These are phyloP conservation scores for Naja naja DNA, from an alignment of 2,113 vertebrate genomes.

Conservation along the genomic window DNA sequence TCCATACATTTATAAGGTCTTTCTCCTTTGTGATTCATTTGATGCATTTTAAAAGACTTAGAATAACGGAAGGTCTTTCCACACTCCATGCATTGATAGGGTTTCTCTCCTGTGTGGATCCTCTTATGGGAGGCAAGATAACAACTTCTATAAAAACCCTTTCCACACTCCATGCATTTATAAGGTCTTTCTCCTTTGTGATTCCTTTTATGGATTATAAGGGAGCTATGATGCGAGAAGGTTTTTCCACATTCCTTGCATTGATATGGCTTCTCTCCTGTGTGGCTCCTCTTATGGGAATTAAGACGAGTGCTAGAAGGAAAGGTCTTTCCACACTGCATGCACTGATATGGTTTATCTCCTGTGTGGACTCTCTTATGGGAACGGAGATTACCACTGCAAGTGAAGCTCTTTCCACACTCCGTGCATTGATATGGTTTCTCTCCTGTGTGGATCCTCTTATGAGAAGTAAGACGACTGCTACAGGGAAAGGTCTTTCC, in stretches of 20 bases:
- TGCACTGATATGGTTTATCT: background rate
- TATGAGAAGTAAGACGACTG: too few species aligned
- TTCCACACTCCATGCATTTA: too few species aligned
- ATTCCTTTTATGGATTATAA: too few species aligned
- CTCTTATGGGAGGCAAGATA: too few species aligned
- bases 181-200: too few species aligned
- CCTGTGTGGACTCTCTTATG: background rate
- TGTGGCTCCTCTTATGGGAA: background rate
- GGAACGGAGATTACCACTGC: background rate
- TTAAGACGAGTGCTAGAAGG: background rate
- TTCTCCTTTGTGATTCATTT: background rate
- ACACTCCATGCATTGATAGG: background rate
- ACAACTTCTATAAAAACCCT: too few species aligned
- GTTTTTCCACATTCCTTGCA: background rate
- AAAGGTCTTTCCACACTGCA: background rate
- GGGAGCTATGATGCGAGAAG: too few species aligned
- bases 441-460: too few species aligned
- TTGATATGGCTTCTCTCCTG: background rate
- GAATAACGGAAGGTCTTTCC: background rate
- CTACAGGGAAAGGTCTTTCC: too few species aligned
- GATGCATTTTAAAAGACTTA: background rate
- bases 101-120: background rate
- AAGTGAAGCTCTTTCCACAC: too few species aligned
- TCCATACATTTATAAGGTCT: too few species aligned
- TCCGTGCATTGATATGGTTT: too few species aligned